A percentile compares a stretch with the other conserved stretches of the same genome.
These are phyloP conservation scores for Ctenoplectra terminalis DNA, from an alignment of 1,140 invertebrate species.

Conservation along the genomic window DNA sequence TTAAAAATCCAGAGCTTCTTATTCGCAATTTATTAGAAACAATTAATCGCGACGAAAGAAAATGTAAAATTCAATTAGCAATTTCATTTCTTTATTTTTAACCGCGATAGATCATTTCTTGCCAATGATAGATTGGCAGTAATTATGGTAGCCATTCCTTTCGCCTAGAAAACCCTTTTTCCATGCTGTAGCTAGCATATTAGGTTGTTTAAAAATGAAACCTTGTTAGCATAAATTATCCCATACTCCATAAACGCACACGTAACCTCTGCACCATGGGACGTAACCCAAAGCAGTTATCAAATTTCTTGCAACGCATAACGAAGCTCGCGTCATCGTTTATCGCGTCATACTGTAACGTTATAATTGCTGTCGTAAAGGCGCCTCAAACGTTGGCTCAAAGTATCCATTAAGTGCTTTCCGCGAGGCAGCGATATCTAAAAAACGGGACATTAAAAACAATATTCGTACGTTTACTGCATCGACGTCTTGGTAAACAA, in stretches of 20 bases:
- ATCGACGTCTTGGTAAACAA: neutral
- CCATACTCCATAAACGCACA: neutral
- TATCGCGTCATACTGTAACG: constrained; percentile 3
- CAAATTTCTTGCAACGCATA: constrained; percentile 12
- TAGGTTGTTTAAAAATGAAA: neutral
- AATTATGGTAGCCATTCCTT: neutral
- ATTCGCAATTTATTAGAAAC: no score
- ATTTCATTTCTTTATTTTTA: no score
- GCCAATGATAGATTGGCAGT: neutral
- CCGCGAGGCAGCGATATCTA: neutral
- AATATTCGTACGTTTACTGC: neutral
- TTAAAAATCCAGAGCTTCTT: no score
- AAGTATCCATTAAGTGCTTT: neutral
- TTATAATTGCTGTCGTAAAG: constrained; percentile 19
- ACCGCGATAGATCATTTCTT: neutral
- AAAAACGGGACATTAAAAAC: constrained; percentile 3
- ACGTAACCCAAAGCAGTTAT: constrained; percentile 10
- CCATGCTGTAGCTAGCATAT: no score
- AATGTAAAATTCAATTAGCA: neutral
- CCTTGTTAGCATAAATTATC: constrained; percentile 6
- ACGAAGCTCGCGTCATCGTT: constrained; percentile 11
- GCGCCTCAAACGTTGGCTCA: neutral
- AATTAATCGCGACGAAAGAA: no score
- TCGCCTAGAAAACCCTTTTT: neutral
- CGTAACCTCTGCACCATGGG: neutral